These are phyloP conservation scores for Harpagoxenus sublaevis DNA, from an alignment of 2,888 invertebrate genomes.

Conservation along the genomic window DNA sequence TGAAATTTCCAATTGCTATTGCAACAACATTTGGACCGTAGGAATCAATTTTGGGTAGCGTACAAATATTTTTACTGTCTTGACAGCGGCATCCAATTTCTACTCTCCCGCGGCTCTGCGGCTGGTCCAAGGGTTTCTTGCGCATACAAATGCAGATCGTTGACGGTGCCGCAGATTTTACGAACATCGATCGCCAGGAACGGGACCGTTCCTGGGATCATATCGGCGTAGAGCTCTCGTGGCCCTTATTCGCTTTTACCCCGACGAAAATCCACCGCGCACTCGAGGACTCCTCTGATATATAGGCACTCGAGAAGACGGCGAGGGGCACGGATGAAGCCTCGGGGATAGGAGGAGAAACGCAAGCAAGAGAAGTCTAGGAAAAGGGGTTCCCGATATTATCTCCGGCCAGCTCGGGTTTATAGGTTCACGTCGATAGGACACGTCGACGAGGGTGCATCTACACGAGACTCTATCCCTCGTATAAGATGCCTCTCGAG, in stretches of 20 bases:
- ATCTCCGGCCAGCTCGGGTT: slow-evolving; percentile 69
- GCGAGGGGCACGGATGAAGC: slow-evolving; percentile 27
- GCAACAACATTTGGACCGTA: slow-evolving; percentile 31
- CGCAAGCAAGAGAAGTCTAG: slow-evolving; percentile 41
- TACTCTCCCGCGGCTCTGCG: slow-evolving; percentile 31
- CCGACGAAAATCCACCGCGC: slow-evolving; percentile 58
- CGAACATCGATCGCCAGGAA: slow-evolving; percentile 62
- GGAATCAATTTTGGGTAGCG: slow-evolving; percentile 55
- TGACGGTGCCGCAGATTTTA: slow-evolving; percentile 60
- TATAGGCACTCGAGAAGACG: slow-evolving; percentile 48
- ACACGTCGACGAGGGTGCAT: slow-evolving; percentile 66
- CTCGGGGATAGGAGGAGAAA: slow-evolving; percentile 22
- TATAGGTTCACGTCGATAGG: slow-evolving; percentile 74
- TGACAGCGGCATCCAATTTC: slow-evolving; percentile 54
- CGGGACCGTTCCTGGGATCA: slow-evolving; percentile 52
- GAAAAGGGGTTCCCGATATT: slow-evolving; percentile 72
- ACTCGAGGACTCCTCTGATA: slow-evolving; percentile 56
- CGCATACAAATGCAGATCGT: slow-evolving; percentile 59
- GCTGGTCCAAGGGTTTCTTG: slow-evolving; percentile 50
- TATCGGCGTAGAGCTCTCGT: slow-evolving; percentile 51
- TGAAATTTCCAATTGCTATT: slow-evolving; percentile 29
- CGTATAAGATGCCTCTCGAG: slow-evolving; percentile 60
- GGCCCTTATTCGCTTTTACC: slow-evolving; percentile 67
- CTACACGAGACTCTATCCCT: slow-evolving; percentile 59
- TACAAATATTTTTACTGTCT: slow-evolving; percentile 55